Percentiles rank a stretch among this genome's conserved stretches.
Evolutionary conservation across 1,140 invertebrate species (phyloP).

Genomic region (Drosophila albomicans): DNA sequence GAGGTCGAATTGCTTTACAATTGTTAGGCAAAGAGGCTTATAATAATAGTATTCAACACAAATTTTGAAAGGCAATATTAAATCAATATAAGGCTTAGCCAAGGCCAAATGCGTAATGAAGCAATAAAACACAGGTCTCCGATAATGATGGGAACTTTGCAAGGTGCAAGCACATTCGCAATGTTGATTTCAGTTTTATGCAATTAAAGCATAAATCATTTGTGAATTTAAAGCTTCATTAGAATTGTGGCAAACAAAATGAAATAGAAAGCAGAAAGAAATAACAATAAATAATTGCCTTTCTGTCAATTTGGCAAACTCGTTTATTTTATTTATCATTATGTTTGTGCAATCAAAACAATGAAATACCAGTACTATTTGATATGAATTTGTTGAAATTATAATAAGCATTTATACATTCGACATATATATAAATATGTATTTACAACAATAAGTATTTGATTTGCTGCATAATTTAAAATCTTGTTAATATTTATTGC

Average conservation of each 20-base stretch:
- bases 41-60: neutral
- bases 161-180: neutral
- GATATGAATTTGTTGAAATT: constrained; percentile 13
- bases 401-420: constrained; percentile 14
- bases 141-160: constrained; percentile 7
- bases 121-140: no score
- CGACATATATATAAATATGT: constrained; percentile 6
- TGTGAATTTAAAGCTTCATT: neutral
- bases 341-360: constrained; percentile 18
- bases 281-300: constrained; percentile 15
- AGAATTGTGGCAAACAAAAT: neutral
- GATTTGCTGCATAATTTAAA: constrained; percentile 48
- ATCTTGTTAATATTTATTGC: constrained; percentile 73
- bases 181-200: neutral
- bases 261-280: neutral
- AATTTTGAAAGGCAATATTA: neutral
- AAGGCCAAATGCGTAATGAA: neutral
- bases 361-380: constrained; percentile 3
- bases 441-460: constrained; percentile 12
- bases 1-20: no score
- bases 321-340: constrained; percentile 8
- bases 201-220: constrained; percentile 9
- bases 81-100: constrained; percentile 2
- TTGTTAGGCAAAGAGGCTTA: neutral
- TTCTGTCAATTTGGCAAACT: constrained; percentile 19